phyloP scores from a whole-genome alignment of 2,113 vertebrate genomes.

The Tetrao urogallus region DNA sequence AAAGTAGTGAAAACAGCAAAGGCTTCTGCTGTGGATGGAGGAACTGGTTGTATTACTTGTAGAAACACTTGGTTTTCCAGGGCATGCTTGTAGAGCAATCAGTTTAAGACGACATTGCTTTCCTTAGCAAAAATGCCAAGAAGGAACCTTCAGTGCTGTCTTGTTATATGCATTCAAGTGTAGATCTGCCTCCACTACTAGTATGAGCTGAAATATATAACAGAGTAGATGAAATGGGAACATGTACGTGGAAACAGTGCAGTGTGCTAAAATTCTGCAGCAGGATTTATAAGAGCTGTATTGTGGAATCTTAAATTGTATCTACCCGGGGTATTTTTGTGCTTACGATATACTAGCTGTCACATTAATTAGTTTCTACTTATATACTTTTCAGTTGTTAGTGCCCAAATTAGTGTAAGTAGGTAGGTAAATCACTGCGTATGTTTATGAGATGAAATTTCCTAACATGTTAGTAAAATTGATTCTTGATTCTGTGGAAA shows the following conservation, averaged over 20 bases:
- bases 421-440: background rate
- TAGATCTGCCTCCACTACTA: background rate
- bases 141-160: background rate
- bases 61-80: rapidly evolving
- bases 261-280: background rate
- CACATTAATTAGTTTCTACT: background rate
- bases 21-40: background rate
- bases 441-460: background rate
- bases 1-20: background rate
- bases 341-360: background rate
- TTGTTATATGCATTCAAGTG: background rate
- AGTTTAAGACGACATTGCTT: rapidly evolving
- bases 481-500: background rate
- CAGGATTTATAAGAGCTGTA: background rate
- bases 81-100: rapidly evolving
- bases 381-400: background rate
- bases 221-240: background rate
- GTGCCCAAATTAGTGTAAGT: background rate
- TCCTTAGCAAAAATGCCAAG: background rate
- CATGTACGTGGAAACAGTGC: background rate
- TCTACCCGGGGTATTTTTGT: background rate
- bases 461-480: background rate
- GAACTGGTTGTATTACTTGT: background rate
- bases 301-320: background rate
- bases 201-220: background rate